phyloP scores from a whole-genome alignment of 2,113 vertebrate genomes.

The Oncorhynchus masou region DNA sequence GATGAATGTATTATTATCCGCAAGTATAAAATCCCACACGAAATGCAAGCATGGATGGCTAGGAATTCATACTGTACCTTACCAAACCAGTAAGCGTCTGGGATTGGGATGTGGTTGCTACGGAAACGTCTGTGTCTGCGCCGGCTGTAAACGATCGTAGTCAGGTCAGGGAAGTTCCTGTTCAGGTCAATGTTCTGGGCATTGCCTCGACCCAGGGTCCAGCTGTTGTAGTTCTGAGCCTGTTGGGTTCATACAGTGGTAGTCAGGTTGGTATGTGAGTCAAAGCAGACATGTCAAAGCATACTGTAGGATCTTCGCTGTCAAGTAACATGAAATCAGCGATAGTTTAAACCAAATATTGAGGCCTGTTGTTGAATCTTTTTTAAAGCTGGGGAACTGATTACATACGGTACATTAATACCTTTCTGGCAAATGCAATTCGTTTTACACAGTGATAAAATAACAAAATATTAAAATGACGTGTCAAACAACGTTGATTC shows the following conservation, averaged over 20 bases:
- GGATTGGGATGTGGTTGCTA: constrained; percentile 87
- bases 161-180: constrained; percentile 91
- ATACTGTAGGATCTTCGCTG: not conserved
- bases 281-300: not conserved
- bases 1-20: too few species aligned
- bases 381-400: too few species aligned
- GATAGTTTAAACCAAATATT: too few species aligned
- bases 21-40: too few species aligned
- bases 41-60: constrained; percentile 18
- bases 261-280: too few species aligned
- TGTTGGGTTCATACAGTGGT: constrained; percentile 65
- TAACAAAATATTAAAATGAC: too few species aligned
- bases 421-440: too few species aligned
- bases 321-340: not conserved
- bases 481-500: too few species aligned
- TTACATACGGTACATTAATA: too few species aligned
- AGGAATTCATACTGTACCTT: constrained; percentile 78
- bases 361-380: too few species aligned
- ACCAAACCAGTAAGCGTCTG: constrained; percentile 92
- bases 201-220: constrained; percentile 86
- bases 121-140: constrained; percentile 70
- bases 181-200: constrained; percentile 93
- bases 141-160: constrained; percentile 81
- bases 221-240: constrained; percentile 74
- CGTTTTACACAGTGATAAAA: too few species aligned